Conservation (phyloP, 1,140 invertebrate genomes). For the Brachionus paranguensis region DNA sequence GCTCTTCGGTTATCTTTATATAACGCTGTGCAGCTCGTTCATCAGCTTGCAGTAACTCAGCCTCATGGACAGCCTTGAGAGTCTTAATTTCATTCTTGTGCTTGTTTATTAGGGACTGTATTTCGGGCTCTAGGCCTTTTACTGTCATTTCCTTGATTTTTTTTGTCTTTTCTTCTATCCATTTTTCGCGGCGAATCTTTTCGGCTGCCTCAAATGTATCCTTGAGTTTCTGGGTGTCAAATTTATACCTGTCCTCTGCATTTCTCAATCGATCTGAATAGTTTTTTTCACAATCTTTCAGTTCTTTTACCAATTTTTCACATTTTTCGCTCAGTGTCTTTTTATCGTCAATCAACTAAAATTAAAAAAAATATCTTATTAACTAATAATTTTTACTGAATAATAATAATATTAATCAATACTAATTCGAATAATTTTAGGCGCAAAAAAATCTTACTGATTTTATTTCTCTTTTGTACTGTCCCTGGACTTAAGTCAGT, state of each 20-base stretch:
- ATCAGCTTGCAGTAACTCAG: conserved; percentile 52
- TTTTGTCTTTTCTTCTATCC: conserved; percentile 57
- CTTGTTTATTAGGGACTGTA: conserved; percentile 54
- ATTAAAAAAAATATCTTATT: conserved; percentile 20
- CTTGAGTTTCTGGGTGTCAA: conserved; percentile 54
- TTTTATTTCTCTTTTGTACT: too few species aligned
- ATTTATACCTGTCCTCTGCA: conserved; percentile 47
- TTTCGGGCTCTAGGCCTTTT: conserved; percentile 56
- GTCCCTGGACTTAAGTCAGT: too few species aligned
- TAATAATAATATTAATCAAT: too few species aligned
- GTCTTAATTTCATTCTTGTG: conserved; percentile 55
- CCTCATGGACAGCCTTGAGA: conserved; percentile 54
- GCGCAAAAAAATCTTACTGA: too few species aligned
- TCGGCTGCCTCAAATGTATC: conserved; percentile 54
- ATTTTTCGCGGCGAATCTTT: conserved; percentile 55
- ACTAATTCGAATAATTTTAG: too few species aligned
- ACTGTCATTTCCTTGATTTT: conserved; percentile 58
- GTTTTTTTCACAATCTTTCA: conserved; percentile 53
- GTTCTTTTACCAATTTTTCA: conserved; percentile 52
- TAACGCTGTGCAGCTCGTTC: conserved; percentile 53
- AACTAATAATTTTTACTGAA: too few species aligned
- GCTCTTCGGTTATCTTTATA: conserved; percentile 54
- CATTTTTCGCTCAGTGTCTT: conserved; percentile 53
- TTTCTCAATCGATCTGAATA: conserved; percentile 51
- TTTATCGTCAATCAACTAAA: conserved; percentile 56